Evolutionary conservation across 2,113 vertebrate genomes (phyloP).

Genomic region (Dromiciops gliroides): DNA sequence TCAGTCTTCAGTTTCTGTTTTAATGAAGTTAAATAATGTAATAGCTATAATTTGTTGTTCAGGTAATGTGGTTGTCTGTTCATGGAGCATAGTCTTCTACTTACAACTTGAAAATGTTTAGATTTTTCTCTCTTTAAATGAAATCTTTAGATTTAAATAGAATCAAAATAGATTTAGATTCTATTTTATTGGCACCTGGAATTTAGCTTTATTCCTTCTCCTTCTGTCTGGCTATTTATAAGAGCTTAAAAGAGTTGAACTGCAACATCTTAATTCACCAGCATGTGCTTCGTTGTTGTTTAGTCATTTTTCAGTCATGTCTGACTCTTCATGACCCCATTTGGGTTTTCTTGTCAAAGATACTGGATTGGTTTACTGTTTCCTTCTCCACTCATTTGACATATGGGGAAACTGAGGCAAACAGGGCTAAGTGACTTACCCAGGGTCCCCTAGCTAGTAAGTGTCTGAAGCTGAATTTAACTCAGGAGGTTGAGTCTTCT

Average conservation of each 20-base stretch:
- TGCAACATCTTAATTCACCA: not conserved
- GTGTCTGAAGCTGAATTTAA: not conserved
- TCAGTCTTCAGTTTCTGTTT: not conserved
- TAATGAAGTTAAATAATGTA: not conserved
- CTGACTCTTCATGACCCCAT: not conserved
- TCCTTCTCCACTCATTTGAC: not conserved
- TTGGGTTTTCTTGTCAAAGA: not conserved
- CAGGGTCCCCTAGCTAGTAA: not conserved
- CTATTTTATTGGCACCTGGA: not conserved
- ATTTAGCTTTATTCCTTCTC: not conserved
- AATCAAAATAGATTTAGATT: not conserved
- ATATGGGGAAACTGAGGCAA: not conserved
- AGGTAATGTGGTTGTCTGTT: not conserved
- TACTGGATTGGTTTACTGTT: not conserved
- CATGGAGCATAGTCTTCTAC: not conserved
- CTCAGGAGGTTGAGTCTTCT: not conserved
- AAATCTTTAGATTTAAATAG: not conserved
- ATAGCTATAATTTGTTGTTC: not conserved
- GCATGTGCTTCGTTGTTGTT: not conserved
- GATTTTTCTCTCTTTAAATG: not conserved
- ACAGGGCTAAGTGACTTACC: not conserved
- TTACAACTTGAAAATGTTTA: not conserved
- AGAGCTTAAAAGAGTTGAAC: not conserved
- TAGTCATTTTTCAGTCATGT: not conserved
- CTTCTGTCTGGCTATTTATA: not conserved